phyloP scores from a whole-genome alignment of 1,140 invertebrate genomes.

The Hypsibius dujardini region DNA sequence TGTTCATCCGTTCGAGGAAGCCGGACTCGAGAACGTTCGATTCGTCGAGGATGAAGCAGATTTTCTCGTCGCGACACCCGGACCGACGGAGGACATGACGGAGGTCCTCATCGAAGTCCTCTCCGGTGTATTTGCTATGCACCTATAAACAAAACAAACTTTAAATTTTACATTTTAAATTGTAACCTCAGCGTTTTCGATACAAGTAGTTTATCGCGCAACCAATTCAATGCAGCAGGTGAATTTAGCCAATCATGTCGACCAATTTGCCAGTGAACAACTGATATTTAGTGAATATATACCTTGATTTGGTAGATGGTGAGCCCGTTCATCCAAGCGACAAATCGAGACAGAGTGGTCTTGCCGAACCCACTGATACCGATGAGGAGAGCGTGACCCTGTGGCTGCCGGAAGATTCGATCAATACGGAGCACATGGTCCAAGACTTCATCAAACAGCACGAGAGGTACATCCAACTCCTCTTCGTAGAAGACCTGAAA shows the following conservation, averaged over 20 bases:
- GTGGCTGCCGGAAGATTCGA: conserved; percentile 94
- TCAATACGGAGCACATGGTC: conserved; percentile 97
- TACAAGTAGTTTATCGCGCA: too few relatives aligned
- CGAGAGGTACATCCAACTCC: conserved; percentile 90
- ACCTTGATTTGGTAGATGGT: conserved; percentile 92
- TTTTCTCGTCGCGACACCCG: conserved; percentile 87
- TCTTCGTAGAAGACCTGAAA: conserved; percentile 91
- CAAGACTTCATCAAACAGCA: conserved; percentile 93
- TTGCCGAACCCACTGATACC: conserved; percentile 95
- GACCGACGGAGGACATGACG: conserved; percentile 74
- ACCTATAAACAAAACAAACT: conserved; percentile 49
- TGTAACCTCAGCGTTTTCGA: too few relatives aligned
- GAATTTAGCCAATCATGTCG: too few relatives aligned
- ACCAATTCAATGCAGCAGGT: too few relatives aligned
- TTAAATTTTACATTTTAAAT: too few relatives aligned
- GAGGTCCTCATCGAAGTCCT: conserved; percentile 97
- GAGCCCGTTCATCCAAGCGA: conserved; percentile 99
- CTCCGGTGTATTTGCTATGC: conserved; percentile 95
- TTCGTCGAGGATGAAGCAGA: conserved; percentile 96
- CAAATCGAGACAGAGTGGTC: conserved; percentile 92
- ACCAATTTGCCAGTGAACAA: too few relatives aligned
- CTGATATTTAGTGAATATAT: conserved; percentile 23
- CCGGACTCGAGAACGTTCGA: conserved; percentile 96
- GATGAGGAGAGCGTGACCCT: conserved; percentile 87
- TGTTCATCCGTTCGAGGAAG: conserved; percentile 98